Conservation (phyloP, 2,113 vertebrate genomes). For the Orthonyx spaldingii region DNA sequence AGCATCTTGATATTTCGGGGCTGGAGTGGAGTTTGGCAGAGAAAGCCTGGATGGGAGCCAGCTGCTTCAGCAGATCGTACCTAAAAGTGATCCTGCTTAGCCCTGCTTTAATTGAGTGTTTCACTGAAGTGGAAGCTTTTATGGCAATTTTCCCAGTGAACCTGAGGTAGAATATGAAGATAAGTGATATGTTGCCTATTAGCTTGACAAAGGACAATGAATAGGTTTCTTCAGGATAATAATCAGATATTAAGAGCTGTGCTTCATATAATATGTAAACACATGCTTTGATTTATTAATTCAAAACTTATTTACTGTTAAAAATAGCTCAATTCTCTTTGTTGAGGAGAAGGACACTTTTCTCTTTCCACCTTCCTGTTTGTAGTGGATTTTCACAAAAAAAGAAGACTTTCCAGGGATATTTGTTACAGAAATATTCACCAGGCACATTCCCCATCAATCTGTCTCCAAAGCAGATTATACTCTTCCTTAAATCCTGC, state of each 20-base stretch:
- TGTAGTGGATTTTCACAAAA: not conserved
- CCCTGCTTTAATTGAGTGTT: not conserved
- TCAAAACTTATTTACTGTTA: not conserved
- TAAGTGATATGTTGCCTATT: not conserved
- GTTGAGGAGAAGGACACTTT: not conserved
- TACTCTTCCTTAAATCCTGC: not conserved
- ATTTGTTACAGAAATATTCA: not conserved
- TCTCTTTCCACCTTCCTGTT: not conserved
- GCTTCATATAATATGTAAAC: not conserved
- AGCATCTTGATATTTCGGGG: not conserved
- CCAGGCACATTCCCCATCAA: not conserved
- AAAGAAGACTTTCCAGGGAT: not conserved
- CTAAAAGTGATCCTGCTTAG: conserved; percentile 18
- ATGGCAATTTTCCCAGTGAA: conserved; percentile 32
- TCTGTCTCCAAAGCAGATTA: rapidly evolving
- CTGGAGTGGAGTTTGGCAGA: not conserved
- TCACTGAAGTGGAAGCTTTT: conserved; percentile 3
- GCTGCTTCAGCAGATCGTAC: conserved; percentile 16
- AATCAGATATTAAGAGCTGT: not conserved
- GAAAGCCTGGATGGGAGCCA: not conserved
- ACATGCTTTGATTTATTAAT: not conserved
- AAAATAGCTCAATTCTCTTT: not conserved
- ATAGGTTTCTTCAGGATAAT: not conserved
- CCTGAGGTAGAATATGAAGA: not conserved
- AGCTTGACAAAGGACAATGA: not conserved